Percentiles rank a stretch among this genome's conserved stretches.
phyloP scores from a whole-genome alignment of 1,140 invertebrate species.

The Paramacrobiotus metropolitanus region DNA sequence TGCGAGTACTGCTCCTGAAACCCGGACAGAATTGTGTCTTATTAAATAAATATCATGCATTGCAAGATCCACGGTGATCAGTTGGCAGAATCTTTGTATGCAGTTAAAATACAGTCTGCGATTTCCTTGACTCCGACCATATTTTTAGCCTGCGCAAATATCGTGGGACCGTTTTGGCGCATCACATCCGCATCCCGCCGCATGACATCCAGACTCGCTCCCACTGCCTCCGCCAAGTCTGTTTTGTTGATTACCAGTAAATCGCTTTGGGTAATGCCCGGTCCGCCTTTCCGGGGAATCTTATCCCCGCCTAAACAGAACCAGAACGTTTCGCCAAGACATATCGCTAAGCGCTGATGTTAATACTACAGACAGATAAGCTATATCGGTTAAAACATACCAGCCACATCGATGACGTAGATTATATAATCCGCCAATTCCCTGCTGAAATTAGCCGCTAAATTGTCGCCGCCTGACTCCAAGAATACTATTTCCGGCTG shows the following conservation, averaged over 20 bases:
- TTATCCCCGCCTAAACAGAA: constrained; percentile 20
- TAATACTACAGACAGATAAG: neutral
- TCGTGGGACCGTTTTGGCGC: constrained; percentile 20
- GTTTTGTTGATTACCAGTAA: constrained; percentile 24
- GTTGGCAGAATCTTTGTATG: constrained; percentile 4
- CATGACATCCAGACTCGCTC: constrained; percentile 22
- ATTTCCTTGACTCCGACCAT: constrained; percentile 18
- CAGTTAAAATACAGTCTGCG: constrained; percentile 13
- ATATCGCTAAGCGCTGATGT: neutral
- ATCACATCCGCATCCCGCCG: constrained; percentile 19
- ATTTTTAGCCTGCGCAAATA: constrained; percentile 22
- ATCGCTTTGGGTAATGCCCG: constrained; percentile 24
- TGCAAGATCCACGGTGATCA: too few species aligned
- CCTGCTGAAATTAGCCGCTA: constrained; percentile 23
- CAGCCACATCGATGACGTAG: constrained; percentile 24
- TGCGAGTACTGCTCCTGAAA: too few species aligned
- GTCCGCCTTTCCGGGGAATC: constrained; percentile 23
- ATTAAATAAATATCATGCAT: too few species aligned
- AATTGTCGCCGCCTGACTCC: constrained; percentile 24
- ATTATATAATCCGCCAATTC: constrained; percentile 25
- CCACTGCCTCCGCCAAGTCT: constrained; percentile 22
- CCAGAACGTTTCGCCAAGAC: constrained; percentile 1
- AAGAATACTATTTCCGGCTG: constrained; percentile 21
- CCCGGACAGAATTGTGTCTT: too few species aligned
- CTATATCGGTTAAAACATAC: constrained; percentile 11